phyloP scores from a whole-genome alignment of 1,140 invertebrate genomes.

The Bemisia tabaci region DNA sequence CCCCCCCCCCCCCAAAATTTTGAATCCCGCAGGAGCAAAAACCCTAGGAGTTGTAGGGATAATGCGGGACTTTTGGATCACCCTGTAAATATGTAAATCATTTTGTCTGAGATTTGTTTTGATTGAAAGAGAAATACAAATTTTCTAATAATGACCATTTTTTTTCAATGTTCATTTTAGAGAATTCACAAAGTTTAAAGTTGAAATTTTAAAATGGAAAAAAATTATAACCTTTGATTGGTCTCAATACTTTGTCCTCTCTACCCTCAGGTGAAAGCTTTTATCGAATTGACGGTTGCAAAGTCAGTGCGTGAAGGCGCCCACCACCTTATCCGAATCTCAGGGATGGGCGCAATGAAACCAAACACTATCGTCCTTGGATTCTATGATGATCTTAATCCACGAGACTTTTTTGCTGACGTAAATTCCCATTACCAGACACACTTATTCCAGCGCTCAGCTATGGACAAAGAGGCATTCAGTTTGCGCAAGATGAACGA shows the following conservation, averaged over 20 bases:
- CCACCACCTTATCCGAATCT: conserved; percentile 79
- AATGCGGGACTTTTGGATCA: too few relatives aligned
- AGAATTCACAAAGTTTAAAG: neutral
- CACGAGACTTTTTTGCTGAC: conserved; percentile 52
- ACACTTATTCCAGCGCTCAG: neutral
- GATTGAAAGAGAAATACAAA: too few relatives aligned
- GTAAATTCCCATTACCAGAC: conserved; percentile 13
- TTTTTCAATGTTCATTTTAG: conserved; percentile 3
- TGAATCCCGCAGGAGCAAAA: too few relatives aligned
- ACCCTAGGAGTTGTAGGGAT: too few relatives aligned
- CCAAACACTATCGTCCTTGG: conserved; percentile 89
- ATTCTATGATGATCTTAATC: conserved; percentile 66
- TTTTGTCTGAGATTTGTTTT: too few relatives aligned
- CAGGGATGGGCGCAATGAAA: conserved; percentile 97
- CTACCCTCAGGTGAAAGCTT: conserved; percentile 88
- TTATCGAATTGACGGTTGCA: conserved; percentile 87
- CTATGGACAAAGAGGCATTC: conserved; percentile 15
- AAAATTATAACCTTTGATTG: neutral
- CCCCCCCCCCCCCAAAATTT: too few relatives aligned
- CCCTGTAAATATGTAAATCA: too few relatives aligned
- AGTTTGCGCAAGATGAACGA: conserved; percentile 15
- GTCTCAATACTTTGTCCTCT: conserved; percentile 13
- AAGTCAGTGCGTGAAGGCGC: conserved; percentile 73
- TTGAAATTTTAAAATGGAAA: neutral
- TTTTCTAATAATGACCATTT: too few relatives aligned